Percentiles rank a stretch among this genome's conserved stretches.
These are phyloP conservation scores for Anadara kagoshimensis DNA, from an alignment of 1,140 invertebrate genomes.

Conservation along the genomic window DNA sequence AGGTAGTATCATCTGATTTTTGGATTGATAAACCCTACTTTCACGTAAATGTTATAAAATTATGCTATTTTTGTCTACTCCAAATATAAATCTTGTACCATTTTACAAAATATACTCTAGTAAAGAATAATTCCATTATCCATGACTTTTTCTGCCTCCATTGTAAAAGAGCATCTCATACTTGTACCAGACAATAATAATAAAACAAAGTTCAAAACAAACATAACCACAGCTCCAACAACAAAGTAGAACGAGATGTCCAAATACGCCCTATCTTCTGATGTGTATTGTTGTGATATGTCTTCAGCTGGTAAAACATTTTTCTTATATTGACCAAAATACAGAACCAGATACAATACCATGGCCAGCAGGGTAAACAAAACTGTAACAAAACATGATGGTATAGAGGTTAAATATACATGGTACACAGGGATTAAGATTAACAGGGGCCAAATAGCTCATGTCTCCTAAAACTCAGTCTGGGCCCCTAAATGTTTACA, in stretches of 20 bases:
- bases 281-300: conserved; percentile 82
- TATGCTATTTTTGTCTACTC: too few species aligned
- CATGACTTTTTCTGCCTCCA: conserved; percentile 60
- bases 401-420: too few species aligned
- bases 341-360: conserved; percentile 85
- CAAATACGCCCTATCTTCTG: conserved; percentile 80
- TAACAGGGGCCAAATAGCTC: too few species aligned
- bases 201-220: conserved; percentile 84
- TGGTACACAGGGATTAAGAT: too few species aligned
- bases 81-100: too few species aligned
- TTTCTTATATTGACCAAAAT: conserved; percentile 82
- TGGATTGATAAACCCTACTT: too few species aligned
- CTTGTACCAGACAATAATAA: conserved; percentile 77
- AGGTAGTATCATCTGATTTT: too few species aligned
- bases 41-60: too few species aligned
- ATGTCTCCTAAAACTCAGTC: too few species aligned
- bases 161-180: conserved; percentile 52
- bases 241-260: conserved; percentile 90
- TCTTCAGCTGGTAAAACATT: conserved; percentile 87
- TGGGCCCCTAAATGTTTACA: too few species aligned
- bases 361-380: conserved; percentile 82
- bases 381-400: conserved; percentile 76
- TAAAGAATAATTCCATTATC: conserved; percentile 69
- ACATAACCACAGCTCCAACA: conserved; percentile 82
- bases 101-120: conserved; percentile 20